phyloP scores from a whole-genome alignment of 2,797 vertebrate species.

The Limosa lapponica region DNA sequence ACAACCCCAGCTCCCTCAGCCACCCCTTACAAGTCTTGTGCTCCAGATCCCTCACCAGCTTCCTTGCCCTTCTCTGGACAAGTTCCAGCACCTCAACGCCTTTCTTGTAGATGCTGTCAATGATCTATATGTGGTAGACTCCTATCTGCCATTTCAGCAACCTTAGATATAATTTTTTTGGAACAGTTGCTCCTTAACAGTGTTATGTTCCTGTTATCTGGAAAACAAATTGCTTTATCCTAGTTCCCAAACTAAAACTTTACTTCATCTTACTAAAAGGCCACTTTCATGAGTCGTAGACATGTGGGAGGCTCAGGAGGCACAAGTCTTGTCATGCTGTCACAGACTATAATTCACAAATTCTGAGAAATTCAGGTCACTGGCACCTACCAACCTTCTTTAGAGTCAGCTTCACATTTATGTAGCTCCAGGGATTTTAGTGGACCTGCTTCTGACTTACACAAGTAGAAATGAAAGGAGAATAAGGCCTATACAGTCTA shows the following conservation, averaged over 20 bases:
- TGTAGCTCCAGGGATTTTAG: neutral
- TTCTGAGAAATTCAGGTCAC: conserved; percentile 49
- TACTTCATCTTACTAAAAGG: neutral
- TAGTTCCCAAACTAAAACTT: neutral
- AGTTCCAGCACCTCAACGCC: too few relatives aligned
- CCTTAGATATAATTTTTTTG: neutral
- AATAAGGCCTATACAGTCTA: neutral
- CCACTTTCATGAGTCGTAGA: neutral
- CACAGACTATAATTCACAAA: conserved; percentile 25
- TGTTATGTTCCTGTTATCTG: neutral
- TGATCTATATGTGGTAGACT: neutral
- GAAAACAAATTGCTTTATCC: neutral
- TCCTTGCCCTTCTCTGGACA: too few relatives aligned
- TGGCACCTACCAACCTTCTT: conserved; percentile 30
- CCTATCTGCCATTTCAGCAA: neutral
- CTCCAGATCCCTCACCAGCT: too few relatives aligned
- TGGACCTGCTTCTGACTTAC: neutral
- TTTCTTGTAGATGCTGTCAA: neutral
- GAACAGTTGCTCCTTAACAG: neutral
- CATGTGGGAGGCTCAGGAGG: neutral
- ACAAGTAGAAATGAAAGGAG: neutral
- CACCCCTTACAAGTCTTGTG: too few relatives aligned
- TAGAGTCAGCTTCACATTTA: neutral
- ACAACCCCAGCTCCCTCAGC: too few relatives aligned
- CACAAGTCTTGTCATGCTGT: neutral